Evolutionary conservation across 2,888 invertebrate genomes (phyloP).

Genomic region (Unio delphinus): DNA sequence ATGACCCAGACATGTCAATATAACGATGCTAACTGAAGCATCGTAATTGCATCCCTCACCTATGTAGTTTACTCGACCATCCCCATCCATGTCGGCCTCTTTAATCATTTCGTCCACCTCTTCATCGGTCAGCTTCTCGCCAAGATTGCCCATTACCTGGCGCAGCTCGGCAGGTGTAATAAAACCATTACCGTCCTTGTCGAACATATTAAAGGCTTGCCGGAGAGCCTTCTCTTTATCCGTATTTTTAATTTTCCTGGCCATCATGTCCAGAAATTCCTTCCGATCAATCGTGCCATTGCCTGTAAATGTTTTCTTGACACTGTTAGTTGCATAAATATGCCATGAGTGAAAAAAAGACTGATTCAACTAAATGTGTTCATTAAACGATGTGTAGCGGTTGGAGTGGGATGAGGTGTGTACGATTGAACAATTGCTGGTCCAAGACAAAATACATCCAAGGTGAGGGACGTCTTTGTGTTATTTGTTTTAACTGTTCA

Average conservation of each 20-base stretch:
- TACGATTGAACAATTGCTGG: no score
- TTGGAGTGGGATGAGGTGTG: no score
- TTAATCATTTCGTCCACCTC: constrained; percentile 7
- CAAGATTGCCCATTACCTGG: constrained; percentile 2
- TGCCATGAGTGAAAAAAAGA: no score
- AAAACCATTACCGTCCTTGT: constrained; percentile 1
- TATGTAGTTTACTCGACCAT: constrained; percentile 4
- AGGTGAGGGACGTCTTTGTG: no score
- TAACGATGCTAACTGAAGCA: background rate
- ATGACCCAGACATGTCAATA: no score
- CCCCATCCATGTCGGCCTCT: constrained; percentile 5
- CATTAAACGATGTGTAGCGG: no score
- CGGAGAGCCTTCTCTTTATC: constrained; percentile 2
- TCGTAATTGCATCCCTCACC: background rate
- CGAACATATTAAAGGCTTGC: constrained; percentile 5
- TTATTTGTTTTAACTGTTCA: no score
- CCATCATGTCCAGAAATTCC: constrained; percentile 4
- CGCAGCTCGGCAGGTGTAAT: constrained; percentile 1
- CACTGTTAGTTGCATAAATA: no score
- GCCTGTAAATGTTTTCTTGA: background rate
- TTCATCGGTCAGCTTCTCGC: constrained; percentile 8
- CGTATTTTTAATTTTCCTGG: constrained; percentile 5
- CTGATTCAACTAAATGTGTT: no score
- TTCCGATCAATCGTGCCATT: constrained; percentile 4
- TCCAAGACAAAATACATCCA: no score